Evolutionary conservation across 2,888 invertebrate genomes (phyloP), one percentile per base, ranked within the genome.

Genomic region (Ariolimax columbianus): DNA sequence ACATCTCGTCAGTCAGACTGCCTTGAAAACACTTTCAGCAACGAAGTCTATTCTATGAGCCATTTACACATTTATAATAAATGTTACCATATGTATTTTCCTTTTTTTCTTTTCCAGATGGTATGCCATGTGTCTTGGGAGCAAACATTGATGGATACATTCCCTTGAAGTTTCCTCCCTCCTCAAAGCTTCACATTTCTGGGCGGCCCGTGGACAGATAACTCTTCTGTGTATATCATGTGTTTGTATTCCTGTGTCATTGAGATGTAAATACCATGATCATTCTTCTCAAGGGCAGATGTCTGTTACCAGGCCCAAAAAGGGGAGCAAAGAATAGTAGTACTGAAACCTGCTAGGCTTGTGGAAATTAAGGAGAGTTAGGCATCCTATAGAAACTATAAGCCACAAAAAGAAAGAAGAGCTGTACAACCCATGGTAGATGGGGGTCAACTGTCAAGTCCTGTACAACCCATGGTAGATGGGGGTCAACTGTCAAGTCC

Each of bases 141-240:
- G 87, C 91, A 78, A 93, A 93, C 85, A 89, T 92, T 81, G 92
- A 93, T 88, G 93, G 93, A n/a, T 93, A 93, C 88, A 92, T 93
- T 78, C 93, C 93, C 2, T 84, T 93, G 81, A 90, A 89, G 84
- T 93, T 93, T 86, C 86, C 89, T 11, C 87, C 92, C 17, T 89
- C 89, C n/a, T 87, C 89, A 30, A 90, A 89, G 4, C 83, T 93
- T 11, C 87, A 88, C 33, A 90, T 92, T 68, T 88, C 88, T 30
- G 92, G 92, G 23, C 84, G 88, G 70, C 88, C 89, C 19, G 77
- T 85, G 30, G 38, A 66, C 72, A 83, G 43, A 81, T 47, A 75
- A n/a, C 43, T n/a, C 43, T 23, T 17, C 30, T 33, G 33, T 66
- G 66, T 33, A 6, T 30, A 33, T 6, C 7, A n/a, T n/a, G 3